Percentiles rank a stretch among this genome's conserved stretches.
Conservation (phyloP, 2,797 vertebrate species). For the Petrocephalus sullivani region DNA sequence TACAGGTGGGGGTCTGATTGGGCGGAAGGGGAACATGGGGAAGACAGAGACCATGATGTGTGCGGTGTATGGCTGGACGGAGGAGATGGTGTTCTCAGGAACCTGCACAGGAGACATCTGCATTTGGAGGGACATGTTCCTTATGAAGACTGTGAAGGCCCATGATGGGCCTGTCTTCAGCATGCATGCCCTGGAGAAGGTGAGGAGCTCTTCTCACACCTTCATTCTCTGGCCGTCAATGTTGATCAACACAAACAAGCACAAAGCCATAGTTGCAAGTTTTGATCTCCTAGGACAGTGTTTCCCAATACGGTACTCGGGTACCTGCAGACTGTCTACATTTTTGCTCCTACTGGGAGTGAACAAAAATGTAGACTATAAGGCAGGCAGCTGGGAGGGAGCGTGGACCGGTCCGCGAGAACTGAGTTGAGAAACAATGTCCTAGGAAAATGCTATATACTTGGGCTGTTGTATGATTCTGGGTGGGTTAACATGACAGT, state of each 20-base stretch:
- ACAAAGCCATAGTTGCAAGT: not conserved
- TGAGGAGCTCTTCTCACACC: constrained; percentile 45
- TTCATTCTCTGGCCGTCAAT: not conserved
- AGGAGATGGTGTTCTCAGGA: constrained; percentile 95
- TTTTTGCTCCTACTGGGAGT: not conserved
- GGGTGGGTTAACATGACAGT: not conserved
- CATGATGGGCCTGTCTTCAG: constrained; percentile 97
- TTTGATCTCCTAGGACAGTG: not conserved
- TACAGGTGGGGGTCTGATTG: constrained; percentile 88
- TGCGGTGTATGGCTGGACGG: constrained; percentile 92
- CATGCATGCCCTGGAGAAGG: constrained; percentile 95
- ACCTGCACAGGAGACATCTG: constrained; percentile 92
- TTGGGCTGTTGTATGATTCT: not conserved
- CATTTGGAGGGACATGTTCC: constrained; percentile 95
- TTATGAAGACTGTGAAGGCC: constrained; percentile 95
- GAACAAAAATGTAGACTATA: not conserved
- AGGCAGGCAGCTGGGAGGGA: not conserved
- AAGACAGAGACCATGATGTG: constrained; percentile 97
- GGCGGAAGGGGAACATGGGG: constrained; percentile 86
- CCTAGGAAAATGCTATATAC: not conserved
- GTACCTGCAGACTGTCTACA: not conserved
- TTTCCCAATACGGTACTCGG: not conserved
- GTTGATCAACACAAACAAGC: not conserved
- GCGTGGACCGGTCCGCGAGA: too few relatives aligned
- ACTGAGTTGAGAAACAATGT: not conserved